phyloP scores from a whole-genome alignment of 2,797 vertebrate species.

The Propithecus deckenii region DNA sequence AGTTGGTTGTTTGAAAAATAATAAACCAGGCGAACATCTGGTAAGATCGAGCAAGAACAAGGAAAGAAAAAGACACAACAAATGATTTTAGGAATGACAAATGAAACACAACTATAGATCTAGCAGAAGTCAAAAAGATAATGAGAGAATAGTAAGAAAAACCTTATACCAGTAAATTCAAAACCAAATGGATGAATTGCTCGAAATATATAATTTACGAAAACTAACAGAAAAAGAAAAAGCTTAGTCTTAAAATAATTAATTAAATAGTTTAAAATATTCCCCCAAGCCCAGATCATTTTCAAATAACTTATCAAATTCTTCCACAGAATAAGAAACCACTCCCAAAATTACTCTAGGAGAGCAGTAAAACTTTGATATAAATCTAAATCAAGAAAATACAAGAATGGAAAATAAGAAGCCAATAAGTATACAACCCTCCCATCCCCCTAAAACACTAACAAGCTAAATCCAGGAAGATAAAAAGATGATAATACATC shows the following conservation, averaged over 20 bases:
- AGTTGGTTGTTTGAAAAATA: not conserved
- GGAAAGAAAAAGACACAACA: not conserved
- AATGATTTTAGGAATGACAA: not conserved
- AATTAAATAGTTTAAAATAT: slow-evolving; percentile 5
- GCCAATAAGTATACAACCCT: not conserved
- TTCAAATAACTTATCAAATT: slow-evolving; percentile 7
- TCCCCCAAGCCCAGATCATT: not conserved
- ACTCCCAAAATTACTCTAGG: not conserved
- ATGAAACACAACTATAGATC: not conserved
- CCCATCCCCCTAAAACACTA: too few species aligned
- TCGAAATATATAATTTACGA: not conserved
- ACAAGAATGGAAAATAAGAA: not conserved
- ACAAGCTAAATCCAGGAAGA: not conserved
- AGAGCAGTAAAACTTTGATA: not conserved
- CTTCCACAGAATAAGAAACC: not conserved
- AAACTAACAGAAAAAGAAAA: not conserved
- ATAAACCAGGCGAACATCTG: not conserved
- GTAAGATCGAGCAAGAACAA: not conserved
- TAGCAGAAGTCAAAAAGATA: not conserved
- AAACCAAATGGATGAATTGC: not conserved
- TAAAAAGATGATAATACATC: not conserved
- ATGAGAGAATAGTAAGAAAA: not conserved
- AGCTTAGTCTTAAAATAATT: not conserved
- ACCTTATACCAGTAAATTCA: not conserved
- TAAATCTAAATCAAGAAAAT: not conserved